Evolutionary conservation across 2,113 vertebrate genomes (phyloP).

Genomic region (Heterotilapia buettikoferi): DNA sequence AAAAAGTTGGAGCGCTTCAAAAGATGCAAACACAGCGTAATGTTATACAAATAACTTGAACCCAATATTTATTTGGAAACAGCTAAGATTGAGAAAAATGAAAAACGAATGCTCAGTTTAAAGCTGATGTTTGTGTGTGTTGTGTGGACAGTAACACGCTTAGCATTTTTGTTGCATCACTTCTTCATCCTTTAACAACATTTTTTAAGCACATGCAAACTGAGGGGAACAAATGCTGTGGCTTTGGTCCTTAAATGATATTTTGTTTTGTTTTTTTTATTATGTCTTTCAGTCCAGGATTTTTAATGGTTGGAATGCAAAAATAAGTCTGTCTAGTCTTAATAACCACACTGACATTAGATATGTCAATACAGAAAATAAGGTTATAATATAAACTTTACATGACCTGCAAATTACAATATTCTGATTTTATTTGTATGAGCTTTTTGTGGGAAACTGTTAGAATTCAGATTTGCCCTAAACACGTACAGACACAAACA

Average conservation of each 20-base stretch:
- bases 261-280: not conserved
- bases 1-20: not conserved
- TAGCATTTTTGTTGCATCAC: not conserved
- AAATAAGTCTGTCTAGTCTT: not conserved
- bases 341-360: not conserved
- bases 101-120: not conserved
- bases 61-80: not conserved
- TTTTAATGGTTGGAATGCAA: not conserved
- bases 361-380: not conserved
- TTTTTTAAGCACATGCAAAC: not conserved
- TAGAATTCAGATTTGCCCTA: not conserved
- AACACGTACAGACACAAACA: not conserved
- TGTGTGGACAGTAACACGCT: not conserved
- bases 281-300: not conserved
- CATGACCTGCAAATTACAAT: not conserved
- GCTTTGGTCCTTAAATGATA: not conserved
- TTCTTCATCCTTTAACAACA: not conserved
- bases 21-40: not conserved
- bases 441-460: not conserved
- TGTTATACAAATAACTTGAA: not conserved
- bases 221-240: not conserved
- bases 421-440: not conserved
- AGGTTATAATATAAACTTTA: not conserved
- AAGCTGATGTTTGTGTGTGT: not conserved
- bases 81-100: not conserved